Evolutionary conservation across 2,113 vertebrate species (phyloP).

Genomic region (Melanocharis versteri): DNA sequence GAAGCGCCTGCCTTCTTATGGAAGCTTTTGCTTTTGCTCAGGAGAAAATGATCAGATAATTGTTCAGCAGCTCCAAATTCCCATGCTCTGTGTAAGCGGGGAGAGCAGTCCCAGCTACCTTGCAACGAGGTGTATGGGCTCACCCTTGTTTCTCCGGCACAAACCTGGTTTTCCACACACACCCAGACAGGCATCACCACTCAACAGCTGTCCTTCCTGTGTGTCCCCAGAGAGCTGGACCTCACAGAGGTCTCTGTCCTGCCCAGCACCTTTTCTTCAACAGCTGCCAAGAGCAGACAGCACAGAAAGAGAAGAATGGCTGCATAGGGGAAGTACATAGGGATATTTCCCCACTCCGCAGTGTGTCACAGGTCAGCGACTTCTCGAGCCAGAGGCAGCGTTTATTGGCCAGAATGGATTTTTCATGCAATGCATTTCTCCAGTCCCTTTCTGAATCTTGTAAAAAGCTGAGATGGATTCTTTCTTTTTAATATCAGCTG

Average conservation of each 20-base stretch:
- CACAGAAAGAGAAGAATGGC: neutral
- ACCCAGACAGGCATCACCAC: neutral
- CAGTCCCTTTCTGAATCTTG: neutral
- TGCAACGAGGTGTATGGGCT: neutral
- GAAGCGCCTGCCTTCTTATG: neutral
- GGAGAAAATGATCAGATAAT: neutral
- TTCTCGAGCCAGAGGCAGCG: neutral
- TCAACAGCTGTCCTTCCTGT: neutral
- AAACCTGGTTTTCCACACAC: neutral
- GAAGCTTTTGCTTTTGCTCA: neutral
- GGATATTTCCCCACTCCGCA: neutral
- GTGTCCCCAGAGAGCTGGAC: neutral
- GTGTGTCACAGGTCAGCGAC: neutral
- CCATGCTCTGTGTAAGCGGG: rapidly evolving
- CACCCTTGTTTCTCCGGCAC: neutral
- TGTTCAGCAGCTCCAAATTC: neutral
- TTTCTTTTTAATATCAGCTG: neutral
- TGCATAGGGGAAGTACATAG: neutral
- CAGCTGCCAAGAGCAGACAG: neutral
- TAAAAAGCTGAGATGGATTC: neutral
- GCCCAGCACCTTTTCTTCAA: neutral
- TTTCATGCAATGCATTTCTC: neutral
- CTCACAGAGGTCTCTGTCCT: neutral
- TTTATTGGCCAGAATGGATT: neutral
- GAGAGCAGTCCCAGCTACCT: neutral